These are phyloP conservation scores for Anoplophora glabripennis DNA, from an alignment of 1,140 invertebrate genomes.

Conservation along the genomic window DNA sequence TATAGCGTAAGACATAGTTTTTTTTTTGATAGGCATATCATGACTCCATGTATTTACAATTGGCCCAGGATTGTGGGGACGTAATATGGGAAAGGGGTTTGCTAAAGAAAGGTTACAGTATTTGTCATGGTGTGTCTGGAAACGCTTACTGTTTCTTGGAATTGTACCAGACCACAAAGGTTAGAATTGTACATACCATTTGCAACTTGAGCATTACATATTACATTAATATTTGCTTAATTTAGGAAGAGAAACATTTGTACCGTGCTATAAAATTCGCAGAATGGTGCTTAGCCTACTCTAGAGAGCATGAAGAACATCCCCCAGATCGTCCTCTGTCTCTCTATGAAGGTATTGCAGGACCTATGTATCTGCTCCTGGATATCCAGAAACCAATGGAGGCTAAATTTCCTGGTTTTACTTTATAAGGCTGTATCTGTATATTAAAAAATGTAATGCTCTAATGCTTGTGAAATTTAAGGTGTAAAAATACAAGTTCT, in stretches of 20 bases:
- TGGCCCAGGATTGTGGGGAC: slow-evolving; percentile 69
- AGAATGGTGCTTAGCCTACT: slow-evolving; percentile 78
- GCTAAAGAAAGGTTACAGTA: slow-evolving; percentile 84
- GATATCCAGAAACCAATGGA: slow-evolving; percentile 60
- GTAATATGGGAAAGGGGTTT: slow-evolving; percentile 83
- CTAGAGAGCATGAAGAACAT: slow-evolving; percentile 60
- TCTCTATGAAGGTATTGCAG: slow-evolving; percentile 79
- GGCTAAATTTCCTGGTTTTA: slow-evolving; percentile 65
- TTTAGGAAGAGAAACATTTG: slow-evolving; percentile 65
- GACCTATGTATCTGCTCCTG: slow-evolving; percentile 67
- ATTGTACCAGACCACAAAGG: slow-evolving; percentile 76
- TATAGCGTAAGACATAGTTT: background rate
- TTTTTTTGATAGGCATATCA: slow-evolving; percentile 60
- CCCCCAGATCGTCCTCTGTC: slow-evolving; percentile 77
- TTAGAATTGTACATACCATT: slow-evolving; percentile 46
- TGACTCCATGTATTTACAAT: slow-evolving; percentile 71
- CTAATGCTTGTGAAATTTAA: background rate
- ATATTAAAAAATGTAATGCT: background rate
- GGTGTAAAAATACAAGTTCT: too few species aligned
- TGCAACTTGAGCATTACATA: slow-evolving; percentile 2
- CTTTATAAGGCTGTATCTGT: slow-evolving; percentile 36
- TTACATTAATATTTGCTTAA: slow-evolving; percentile 12
- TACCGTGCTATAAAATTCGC: slow-evolving; percentile 79
- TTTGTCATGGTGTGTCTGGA: slow-evolving; percentile 90
- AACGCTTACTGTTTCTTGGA: slow-evolving; percentile 87